Conservation (phyloP, 2,888 invertebrate genomes). For the Pterostichus madidus region DNA sequence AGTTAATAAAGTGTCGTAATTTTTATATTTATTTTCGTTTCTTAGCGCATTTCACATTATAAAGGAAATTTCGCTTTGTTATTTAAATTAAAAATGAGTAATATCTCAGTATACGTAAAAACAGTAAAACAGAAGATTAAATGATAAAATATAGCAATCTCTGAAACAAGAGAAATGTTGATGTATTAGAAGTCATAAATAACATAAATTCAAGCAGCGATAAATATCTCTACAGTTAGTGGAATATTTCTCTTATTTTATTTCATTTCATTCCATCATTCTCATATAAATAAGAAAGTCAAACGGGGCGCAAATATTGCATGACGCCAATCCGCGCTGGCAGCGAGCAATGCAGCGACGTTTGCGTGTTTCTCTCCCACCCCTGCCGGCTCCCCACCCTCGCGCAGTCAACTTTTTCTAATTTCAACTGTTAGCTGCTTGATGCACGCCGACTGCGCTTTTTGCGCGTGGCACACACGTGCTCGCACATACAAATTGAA, state of each 20-base stretch:
- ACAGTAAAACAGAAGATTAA: too few species aligned
- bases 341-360: slow-evolving; percentile 6
- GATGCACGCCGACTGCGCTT: slow-evolving; percentile 37
- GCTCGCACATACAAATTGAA: slow-evolving; percentile 57
- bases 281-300: slow-evolving; percentile 59
- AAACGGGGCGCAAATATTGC: slow-evolving; percentile 49
- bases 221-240: slow-evolving; percentile 20
- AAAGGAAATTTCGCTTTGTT: too few species aligned
- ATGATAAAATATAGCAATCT: background rate
- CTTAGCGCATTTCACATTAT: too few species aligned
- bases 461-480: slow-evolving; percentile 27
- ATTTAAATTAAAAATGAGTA: too few species aligned
- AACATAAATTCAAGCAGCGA: slow-evolving; percentile 21
- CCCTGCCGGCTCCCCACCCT: background rate
- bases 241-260: slow-evolving; percentile 3
- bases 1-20: too few species aligned
- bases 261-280: slow-evolving; percentile 37
- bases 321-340: slow-evolving; percentile 40
- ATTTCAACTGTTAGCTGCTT: slow-evolving; percentile 47
- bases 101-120: too few species aligned
- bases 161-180: background rate
- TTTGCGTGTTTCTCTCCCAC: slow-evolving; percentile 36
- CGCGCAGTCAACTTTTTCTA: slow-evolving; percentile 52
- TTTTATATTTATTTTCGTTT: too few species aligned
- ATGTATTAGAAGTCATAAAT: background rate